Base-by-base conservation (phyloP, 2,113 vertebrate species). In the Catagonus wagneri region DNA sequence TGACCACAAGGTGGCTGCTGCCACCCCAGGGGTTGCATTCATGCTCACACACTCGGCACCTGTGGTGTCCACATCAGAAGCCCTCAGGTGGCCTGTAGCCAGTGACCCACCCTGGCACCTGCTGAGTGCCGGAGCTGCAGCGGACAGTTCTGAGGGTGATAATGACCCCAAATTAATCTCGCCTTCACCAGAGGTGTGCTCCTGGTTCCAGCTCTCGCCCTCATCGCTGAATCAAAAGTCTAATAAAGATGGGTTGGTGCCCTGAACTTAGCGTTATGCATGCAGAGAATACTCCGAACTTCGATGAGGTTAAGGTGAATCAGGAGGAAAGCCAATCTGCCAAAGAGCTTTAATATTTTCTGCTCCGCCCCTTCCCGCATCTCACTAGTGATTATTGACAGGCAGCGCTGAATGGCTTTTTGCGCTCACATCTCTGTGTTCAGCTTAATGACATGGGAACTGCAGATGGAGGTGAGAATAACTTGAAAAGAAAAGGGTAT, bases 401-500 rank as follows among this genome's bases (percentile, higher is more conserved):
- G 83, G 71, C 74, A 60, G 2, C 1, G 13, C n/a, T 1, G 36
- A 16, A 20, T 3, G 50, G 27, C 25, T 58, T 75, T 32, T 72
- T 76, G 85, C 0, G 1, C 60, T 27, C 90, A 17, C 83, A 60
- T 66, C 56, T 10, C 90, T 6, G 4, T 27, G 68, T 65, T 92
- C 71, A 32, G 92, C 63, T 63, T 78, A 68, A 91, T 74, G 89
- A 58, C 17, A 27, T 9, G 80, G 61, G 60, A 44, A 17, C 76
- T 25, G 76, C 88, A 72, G 93, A 61, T 11, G 65, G 84, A 79
- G 93, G 68, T 92, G 85, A 95, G 76, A 92, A 20, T 89, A 86
- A 94, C 83, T 86, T 85, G 91, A 76, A 60, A 79, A 96, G 95
- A 97, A 97, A 90, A 93, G 85, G 89, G 78, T 66, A 75, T 97